Percentiles rank a stretch among this genome's conserved stretches.
phyloP scores from a whole-genome alignment of 2,888 invertebrate species.

The Mythimna ferrago region DNA sequence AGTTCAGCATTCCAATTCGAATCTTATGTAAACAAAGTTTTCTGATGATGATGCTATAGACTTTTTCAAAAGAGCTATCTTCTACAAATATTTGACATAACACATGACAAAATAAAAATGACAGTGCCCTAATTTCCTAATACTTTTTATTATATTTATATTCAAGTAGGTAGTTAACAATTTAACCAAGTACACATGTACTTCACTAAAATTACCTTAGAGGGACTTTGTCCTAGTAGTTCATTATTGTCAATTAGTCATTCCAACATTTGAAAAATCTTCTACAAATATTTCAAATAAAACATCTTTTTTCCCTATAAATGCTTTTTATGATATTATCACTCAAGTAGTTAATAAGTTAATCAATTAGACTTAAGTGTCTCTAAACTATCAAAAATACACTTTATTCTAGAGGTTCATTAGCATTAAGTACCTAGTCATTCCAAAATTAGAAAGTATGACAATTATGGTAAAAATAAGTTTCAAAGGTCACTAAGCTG shows the following conservation, averaged over 20 bases:
- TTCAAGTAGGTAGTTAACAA: background rate
- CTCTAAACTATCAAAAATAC: background rate
- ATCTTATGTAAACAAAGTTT: conserved; percentile 17
- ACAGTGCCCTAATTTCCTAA: background rate
- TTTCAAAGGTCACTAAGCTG: conserved; percentile 32
- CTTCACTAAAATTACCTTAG: background rate
- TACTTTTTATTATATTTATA: background rate
- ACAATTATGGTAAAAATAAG: background rate
- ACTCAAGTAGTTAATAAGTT: background rate
- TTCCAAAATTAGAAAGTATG: conserved; percentile 28
- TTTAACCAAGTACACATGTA: background rate
- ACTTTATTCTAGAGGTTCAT: background rate
- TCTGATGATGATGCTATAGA: background rate
- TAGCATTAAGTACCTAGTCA: conserved; percentile 2
- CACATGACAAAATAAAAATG: background rate
- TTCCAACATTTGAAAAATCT: conserved; percentile 22
- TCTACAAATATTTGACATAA: background rate
- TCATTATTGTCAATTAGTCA: conserved; percentile 3
- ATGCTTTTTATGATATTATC: background rate
- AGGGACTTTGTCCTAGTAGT: background rate
- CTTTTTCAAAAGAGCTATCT: background rate
- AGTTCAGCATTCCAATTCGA: background rate
- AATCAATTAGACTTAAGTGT: background rate
- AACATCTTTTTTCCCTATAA: background rate
- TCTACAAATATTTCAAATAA: no score